A percentile compares a stretch with the other conserved stretches of the same genome.
phyloP scores from a whole-genome alignment of 2,113 vertebrate genomes.

The Channa argus region DNA sequence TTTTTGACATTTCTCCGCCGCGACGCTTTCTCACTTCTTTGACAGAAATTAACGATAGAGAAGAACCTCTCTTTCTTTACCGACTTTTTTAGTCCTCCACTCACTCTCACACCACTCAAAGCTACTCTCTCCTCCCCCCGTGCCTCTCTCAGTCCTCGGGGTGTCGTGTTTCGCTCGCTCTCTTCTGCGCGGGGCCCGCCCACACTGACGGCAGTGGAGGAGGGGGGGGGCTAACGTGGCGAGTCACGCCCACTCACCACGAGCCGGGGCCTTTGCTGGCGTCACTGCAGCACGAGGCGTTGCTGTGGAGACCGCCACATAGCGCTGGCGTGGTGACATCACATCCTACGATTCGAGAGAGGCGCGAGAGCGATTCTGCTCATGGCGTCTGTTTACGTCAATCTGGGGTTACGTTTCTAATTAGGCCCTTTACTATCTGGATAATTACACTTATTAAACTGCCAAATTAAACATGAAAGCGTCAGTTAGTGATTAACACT shows the following conservation, averaged over 20 bases:
- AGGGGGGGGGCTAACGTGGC: conserved; percentile 62
- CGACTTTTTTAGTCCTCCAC: conserved; percentile 77
- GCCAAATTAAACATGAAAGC: conserved; percentile 36
- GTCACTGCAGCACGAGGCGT: conserved; percentile 82
- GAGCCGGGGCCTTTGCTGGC: conserved; percentile 72
- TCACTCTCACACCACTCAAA: conserved; percentile 69
- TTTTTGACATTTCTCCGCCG: conserved; percentile 66
- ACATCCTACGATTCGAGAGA: conserved; percentile 71
- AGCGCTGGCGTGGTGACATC: conserved; percentile 71
- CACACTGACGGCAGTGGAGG: conserved; percentile 64
- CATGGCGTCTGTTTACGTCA: conserved; percentile 70
- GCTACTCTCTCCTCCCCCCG: conserved; percentile 68
- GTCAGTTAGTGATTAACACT: conserved; percentile 49
- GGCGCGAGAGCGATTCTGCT: conserved; percentile 54
- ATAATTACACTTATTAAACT: conserved; percentile 55
- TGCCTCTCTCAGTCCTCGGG: conserved; percentile 75
- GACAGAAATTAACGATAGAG: conserved; percentile 56
- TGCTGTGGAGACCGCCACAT: conserved; percentile 77
- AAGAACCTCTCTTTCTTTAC: conserved; percentile 69
- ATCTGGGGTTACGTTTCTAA: conserved; percentile 57
- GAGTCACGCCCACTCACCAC: conserved; percentile 83
- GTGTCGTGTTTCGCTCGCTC: conserved; percentile 89
- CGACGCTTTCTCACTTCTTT: conserved; percentile 52
- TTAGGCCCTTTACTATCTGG: conserved; percentile 48
- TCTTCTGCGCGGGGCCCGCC: conserved; percentile 80